A percentile compares a stretch with the other conserved stretches of the same genome.
phyloP scores from a whole-genome alignment of 2,113 vertebrate species.

The Pluvialis apricaria region DNA sequence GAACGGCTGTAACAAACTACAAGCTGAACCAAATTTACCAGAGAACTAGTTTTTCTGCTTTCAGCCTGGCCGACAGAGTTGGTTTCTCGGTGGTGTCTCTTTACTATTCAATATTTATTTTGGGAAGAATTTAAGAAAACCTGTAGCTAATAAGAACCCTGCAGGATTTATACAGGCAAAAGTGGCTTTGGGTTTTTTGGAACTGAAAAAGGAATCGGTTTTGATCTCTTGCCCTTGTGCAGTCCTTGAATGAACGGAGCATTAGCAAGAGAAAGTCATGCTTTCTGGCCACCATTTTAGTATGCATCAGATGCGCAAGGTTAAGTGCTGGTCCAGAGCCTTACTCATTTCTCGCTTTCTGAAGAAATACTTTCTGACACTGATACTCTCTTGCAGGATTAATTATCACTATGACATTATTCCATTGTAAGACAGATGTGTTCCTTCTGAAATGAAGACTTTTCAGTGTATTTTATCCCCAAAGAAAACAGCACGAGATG shows the following conservation, averaged over 20 bases:
- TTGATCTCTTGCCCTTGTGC: neutral
- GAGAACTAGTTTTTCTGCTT: neutral
- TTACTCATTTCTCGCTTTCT: neutral
- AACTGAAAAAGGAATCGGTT: neutral
- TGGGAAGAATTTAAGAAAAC: neutral
- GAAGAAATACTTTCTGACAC: neutral
- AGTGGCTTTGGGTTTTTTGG: neutral
- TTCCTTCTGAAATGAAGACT: neutral
- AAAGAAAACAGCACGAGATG: neutral
- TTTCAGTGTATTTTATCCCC: neutral
- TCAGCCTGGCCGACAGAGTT: neutral
- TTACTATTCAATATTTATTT: neutral
- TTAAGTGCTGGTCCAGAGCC: neutral
- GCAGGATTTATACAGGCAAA: neutral
- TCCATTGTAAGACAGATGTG: neutral
- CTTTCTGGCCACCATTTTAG: neutral
- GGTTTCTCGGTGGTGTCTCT: neutral
- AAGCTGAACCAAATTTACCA: neutral
- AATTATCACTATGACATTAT: neutral
- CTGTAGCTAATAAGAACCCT: neutral
- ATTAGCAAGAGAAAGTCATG: neutral
- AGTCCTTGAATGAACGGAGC: neutral
- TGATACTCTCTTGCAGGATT: neutral
- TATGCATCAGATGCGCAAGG: neutral
- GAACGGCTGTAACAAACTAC: neutral